phyloP scores from a whole-genome alignment of 2,797 vertebrate species.

The Salarias fasciatus region DNA sequence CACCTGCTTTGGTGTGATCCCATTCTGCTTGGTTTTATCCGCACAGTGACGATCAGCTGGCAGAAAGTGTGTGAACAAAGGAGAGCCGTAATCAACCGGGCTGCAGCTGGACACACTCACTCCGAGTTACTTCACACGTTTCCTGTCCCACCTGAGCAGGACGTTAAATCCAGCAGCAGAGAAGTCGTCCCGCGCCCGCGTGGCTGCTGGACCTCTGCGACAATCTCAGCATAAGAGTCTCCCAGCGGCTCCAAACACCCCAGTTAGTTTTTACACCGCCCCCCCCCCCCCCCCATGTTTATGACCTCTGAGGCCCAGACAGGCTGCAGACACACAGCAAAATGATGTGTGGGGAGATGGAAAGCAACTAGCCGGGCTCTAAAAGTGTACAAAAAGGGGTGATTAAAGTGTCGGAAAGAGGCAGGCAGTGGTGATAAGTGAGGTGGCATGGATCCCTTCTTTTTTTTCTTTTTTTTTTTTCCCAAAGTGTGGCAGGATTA shows the following conservation, averaged over 20 bases:
- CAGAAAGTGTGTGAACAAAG: conserved; percentile 33
- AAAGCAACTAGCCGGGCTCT: conserved; percentile 60
- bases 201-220: conserved; percentile 21
- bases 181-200: conserved; percentile 70
- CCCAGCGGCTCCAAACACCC: conserved; percentile 57
- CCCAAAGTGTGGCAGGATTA: conserved; percentile 64
- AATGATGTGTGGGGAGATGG: conserved; percentile 79
- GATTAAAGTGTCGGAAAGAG: conserved; percentile 80
- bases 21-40: background rate
- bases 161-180: conserved; percentile 66
- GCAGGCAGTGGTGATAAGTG: conserved; percentile 72
- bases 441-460: conserved; percentile 67
- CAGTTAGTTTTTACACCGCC: conserved; percentile 31
- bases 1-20: too few relatives aligned
- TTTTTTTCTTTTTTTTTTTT: background rate
- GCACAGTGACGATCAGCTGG: conserved; percentile 34
- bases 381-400: conserved; percentile 59
- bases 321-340: conserved; percentile 48
- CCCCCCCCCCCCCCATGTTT: conserved; percentile 58
- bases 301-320: conserved; percentile 56
- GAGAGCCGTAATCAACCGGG: conserved; percentile 47
- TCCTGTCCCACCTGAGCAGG: conserved; percentile 46
- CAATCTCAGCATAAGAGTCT: conserved; percentile 60
- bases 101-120: conserved; percentile 67
- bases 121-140: conserved; percentile 36